Base-by-base conservation (phyloP, 1,140 invertebrate genomes). In the Mamestra configurata region DNA sequence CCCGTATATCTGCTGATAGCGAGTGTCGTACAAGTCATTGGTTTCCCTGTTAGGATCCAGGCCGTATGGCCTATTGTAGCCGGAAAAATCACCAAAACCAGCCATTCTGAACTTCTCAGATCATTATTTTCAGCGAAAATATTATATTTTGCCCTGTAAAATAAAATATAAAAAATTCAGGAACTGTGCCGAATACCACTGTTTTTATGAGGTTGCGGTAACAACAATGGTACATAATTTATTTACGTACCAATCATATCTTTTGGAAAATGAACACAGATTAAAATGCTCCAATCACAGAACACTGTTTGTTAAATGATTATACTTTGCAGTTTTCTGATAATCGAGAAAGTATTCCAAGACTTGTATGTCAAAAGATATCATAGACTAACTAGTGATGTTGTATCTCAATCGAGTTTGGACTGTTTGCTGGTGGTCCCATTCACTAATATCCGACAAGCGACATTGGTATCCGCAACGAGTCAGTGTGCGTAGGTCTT, bases 1-100 rank as follows among this genome's bases (percentile, higher is more conserved):
- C n/a, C 92, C 93, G 78, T 94, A 94, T 77, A 94, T 93, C 83
- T 95, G 93, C 77, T 94, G 92, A 82, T 93, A 95, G 18, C 93
- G 92, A 57, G 92, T 93, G 88, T 95, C 93, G 79, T 95, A 95
- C 24, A 94, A 81, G 81, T 95, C 94, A 80, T 91, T 94, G 0
- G 90, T 88, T 87, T 95, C 94, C 82, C 89, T 90, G 64, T 94
- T 93, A 15, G 91, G 91, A 86, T 95, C 91, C 53, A 94, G 86
- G 10, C 92, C 92, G 78, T 83, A 93, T 1, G 93, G 94, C 35
- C 92, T 90, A 77, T 94, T 92, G 80, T 93, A 94, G 61, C 89
- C 88, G 72, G 89, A 89, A 73, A 91, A 93, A 82, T 95, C 94
- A 70, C 93, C 93, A 84, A 95, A 94, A 79, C 95, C 93, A 87